A percentile compares a stretch with the other conserved stretches of the same genome.
These are phyloP conservation scores for Phrynosoma blainvillii DNA, from an alignment of 2,113 vertebrate species.

Conservation along the genomic window DNA sequence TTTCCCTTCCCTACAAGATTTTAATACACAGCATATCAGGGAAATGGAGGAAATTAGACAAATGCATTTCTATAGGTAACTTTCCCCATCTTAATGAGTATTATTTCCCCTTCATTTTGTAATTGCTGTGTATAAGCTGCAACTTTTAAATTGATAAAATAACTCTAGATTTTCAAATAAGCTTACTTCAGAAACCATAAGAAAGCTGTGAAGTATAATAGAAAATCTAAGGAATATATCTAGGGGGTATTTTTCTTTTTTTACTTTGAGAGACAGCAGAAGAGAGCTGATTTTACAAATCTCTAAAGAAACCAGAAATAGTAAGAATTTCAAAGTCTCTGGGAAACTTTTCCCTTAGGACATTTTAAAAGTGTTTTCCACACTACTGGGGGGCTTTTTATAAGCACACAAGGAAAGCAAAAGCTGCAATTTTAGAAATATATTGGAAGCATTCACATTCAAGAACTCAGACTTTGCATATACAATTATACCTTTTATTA, in stretches of 20 bases:
- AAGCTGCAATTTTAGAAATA: conserved; percentile 56
- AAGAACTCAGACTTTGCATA: conserved; percentile 60
- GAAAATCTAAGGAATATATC: conserved; percentile 76
- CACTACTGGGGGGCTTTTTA: conserved; percentile 67
- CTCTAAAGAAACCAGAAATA: conserved; percentile 72
- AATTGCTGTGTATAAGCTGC: neutral
- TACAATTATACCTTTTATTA: conserved; percentile 58
- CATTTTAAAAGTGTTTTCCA: conserved; percentile 69
- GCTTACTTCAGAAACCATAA: conserved; percentile 74
- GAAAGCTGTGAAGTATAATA: conserved; percentile 71
- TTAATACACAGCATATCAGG: neutral
- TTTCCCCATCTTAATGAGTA: neutral
- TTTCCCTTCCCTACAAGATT: neutral
- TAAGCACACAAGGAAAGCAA: conserved; percentile 47
- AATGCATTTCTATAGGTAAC: neutral
- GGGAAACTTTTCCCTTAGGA: conserved; percentile 77
- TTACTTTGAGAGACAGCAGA: conserved; percentile 69
- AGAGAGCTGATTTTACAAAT: conserved; percentile 75
- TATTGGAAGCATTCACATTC: conserved; percentile 41
- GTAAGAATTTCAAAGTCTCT: conserved; percentile 79
- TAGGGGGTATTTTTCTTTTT: conserved; percentile 79
- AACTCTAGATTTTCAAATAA: conserved; percentile 66
- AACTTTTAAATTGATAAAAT: conserved; percentile 51
- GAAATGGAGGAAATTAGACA: conserved; percentile 10
- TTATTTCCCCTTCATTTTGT: conserved; percentile 21